These are phyloP conservation scores for Stichodactyla helianthus DNA, from an alignment of 64 coral and sea anemone genomes.

Conservation along the genomic window DNA sequence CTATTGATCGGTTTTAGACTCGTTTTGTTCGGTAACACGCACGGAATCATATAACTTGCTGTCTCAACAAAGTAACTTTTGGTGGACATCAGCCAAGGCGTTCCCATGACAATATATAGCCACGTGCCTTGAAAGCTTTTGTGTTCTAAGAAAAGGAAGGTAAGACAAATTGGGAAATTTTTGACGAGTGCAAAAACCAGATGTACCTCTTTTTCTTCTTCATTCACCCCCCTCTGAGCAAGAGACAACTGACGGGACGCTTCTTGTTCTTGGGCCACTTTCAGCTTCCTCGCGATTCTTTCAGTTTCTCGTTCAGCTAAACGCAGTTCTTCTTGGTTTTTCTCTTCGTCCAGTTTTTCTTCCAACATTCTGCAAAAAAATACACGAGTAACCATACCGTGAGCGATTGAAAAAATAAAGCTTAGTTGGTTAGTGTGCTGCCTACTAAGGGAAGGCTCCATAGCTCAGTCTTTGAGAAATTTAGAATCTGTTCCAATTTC, in stretches of 20 bases:
- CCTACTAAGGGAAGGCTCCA: no score
- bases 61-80: no score
- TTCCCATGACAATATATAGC: no score
- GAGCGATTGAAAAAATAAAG: no score
- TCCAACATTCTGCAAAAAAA: slow-evolving; percentile 67
- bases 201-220: slow-evolving; percentile 85
- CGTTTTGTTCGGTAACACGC: no score
- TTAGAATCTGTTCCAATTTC: no score
- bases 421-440: no score
- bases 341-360: slow-evolving; percentile 81
- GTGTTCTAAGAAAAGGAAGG: no score
- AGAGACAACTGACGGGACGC: slow-evolving; percentile 62
- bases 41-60: no score
- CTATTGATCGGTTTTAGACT: no score
- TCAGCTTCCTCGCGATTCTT: slow-evolving; percentile 56
- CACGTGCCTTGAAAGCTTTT: neutral
- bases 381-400: neutral
- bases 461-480: no score
- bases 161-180: neutral
- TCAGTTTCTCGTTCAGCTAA: slow-evolving; percentile 90
- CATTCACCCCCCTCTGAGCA: slow-evolving; percentile 81
- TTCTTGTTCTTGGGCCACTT: slow-evolving; percentile 66
- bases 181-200: neutral
- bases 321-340: slow-evolving; percentile 72
- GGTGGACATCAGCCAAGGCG: no score